These are phyloP conservation scores for Contarinia nasturtii DNA, from an alignment of 1,140 invertebrate species.

Conservation along the genomic window DNA sequence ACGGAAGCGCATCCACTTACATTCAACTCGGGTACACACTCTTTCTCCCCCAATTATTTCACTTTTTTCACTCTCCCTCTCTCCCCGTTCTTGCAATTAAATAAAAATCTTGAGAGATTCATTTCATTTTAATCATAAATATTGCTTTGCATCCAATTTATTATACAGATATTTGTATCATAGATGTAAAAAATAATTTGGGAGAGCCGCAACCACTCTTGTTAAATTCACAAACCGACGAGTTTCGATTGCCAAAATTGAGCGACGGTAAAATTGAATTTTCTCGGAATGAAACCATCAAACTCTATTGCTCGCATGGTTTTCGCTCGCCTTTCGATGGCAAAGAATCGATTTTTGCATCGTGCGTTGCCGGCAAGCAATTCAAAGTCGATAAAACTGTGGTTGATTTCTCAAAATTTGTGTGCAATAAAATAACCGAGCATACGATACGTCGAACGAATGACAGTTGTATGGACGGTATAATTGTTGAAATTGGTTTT, in stretches of 20 bases:
- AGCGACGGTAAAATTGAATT: constrained; percentile 14
- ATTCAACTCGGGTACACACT: no score
- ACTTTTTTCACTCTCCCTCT: no score
- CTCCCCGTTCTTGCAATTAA: no score
- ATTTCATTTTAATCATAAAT: no score
- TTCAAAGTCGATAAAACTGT: constrained; percentile 13
- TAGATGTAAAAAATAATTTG: not conserved
- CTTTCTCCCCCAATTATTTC: no score
- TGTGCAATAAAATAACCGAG: constrained; percentile 15
- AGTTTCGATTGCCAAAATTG: constrained; percentile 14
- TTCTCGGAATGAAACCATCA: constrained; percentile 5
- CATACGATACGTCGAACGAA: constrained; percentile 20
- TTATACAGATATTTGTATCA: not conserved
- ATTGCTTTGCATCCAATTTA: no score
- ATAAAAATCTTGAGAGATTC: no score
- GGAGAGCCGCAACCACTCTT: constrained; percentile 15
- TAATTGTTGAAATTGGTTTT: constrained; percentile 19
- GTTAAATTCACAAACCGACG: constrained; percentile 13
- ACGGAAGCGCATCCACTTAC: no score
- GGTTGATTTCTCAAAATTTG: constrained; percentile 16
- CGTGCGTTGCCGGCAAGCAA: constrained; percentile 15
- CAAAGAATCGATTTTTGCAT: constrained; percentile 10
- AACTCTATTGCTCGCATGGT: constrained; percentile 15
- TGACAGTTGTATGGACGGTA: constrained; percentile 16
- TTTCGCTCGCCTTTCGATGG: constrained; percentile 9